Evolutionary conservation across 2,888 invertebrate species (phyloP), one percentile per base, ranked within the genome.

Genomic region (Sicus ferrugineus): DNA sequence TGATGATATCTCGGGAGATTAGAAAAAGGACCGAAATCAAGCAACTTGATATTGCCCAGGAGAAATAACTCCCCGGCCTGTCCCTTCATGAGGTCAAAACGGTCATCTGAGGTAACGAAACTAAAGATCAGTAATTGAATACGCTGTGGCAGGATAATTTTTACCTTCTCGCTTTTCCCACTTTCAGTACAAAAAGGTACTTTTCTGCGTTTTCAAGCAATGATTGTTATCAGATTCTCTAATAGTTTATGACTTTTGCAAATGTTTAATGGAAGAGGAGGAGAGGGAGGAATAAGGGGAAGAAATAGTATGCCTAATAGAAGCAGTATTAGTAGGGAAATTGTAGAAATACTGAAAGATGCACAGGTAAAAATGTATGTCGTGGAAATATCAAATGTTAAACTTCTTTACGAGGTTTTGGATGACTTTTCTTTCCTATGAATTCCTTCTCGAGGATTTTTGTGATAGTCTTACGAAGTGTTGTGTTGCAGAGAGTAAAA

Each of bases 1-100:
- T 42, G 65, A 38, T 65, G 54, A 65, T 65, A 65, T 52, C 65
- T 61, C 16, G 3, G n/a, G n/a, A 42, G 26, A 16, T 6, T 30
- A 58, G 19, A 58, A 56, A n/a, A n/a, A n/a, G n/a, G 34, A 34
- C 34, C 14, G 14, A 9, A 34, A 34, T 2, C 7, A 42, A 4
- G n/a, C 14, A 42, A 42, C 5, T 42, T 42, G n/a, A 14, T 42
- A 42, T n/a, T n/a, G 28, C 23, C 14, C 28, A n/a, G 28, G 16
- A 26, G 56, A n/a, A 5, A 11, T 26, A 21, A 14, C 21, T 5
- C 16, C 3, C 16, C 7, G 4, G 26, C 7, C 11, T 16, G 28
- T 54, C 16, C 11, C 56, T 56, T 54, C 28, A 28, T 56, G n/a
- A 28, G 56, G 26, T 56, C 56, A 56, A 26, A 9, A 30, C 56